Evolutionary conservation across 1,140 invertebrate species (phyloP).

Genomic region (Danaus plexippus): DNA sequence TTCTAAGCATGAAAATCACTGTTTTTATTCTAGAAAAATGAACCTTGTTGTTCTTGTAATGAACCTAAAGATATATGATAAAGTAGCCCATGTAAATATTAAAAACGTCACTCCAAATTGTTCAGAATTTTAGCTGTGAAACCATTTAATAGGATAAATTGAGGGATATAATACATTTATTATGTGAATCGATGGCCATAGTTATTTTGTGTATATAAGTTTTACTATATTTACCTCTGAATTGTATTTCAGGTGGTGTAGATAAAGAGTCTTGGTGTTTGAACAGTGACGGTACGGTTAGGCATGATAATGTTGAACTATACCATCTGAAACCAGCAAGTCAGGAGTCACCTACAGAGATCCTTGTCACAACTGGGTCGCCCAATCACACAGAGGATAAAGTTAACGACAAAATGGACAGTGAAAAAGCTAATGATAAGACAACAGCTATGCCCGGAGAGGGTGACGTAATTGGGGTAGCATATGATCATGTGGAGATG

Average conservation of each 20-base stretch:
- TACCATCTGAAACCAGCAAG: constrained; percentile 76
- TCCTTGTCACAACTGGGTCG: constrained; percentile 46
- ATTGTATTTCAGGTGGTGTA: constrained; percentile 77
- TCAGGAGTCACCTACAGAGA: constrained; percentile 69
- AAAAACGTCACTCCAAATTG: too few species aligned
- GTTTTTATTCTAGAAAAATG: too few species aligned
- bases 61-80: too few species aligned
- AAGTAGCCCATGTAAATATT: too few species aligned
- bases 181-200: too few species aligned
- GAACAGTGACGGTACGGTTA: constrained; percentile 88
- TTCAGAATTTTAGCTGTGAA: too few species aligned
- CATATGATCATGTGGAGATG: constrained; percentile 96
- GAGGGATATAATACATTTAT: too few species aligned
- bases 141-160: too few species aligned
- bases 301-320: constrained; percentile 86
- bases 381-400: constrained; percentile 37
- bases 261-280: constrained; percentile 95
- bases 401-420: constrained; percentile 40
- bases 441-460: constrained; percentile 78
- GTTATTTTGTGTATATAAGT: neutral
- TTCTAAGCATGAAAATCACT: too few species aligned
- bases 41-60: too few species aligned
- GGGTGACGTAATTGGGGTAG: constrained; percentile 95
- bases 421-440: constrained; percentile 29
- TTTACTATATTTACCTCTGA: neutral